Conservation (phyloP, 2,113 vertebrate genomes). For the Eira barbara region DNA sequence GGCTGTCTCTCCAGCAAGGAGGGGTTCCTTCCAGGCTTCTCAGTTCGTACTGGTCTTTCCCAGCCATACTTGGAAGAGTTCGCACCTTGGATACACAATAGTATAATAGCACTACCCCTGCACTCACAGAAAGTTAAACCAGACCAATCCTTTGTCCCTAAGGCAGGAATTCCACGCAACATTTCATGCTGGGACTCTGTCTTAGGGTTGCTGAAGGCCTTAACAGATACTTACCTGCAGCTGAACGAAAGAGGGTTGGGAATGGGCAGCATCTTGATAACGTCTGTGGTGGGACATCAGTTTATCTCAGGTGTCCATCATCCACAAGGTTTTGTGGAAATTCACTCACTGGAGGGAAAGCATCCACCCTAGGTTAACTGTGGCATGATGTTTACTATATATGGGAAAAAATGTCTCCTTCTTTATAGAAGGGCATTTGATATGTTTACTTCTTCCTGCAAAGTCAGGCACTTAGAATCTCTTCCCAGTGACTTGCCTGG, state of each 20-base stretch:
- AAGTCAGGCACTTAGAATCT: conserved; percentile 5
- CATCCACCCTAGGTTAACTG: not conserved
- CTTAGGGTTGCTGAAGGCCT: not conserved
- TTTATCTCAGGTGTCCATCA: not conserved
- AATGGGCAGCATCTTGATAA: not conserved
- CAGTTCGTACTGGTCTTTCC: not conserved
- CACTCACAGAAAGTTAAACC: not conserved
- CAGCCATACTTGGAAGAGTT: not conserved
- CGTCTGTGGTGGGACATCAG: not conserved
- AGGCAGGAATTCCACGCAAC: not conserved
- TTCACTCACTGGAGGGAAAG: not conserved
- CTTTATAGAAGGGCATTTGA: not conserved
- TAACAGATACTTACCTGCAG: not conserved
- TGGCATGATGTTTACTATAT: not conserved
- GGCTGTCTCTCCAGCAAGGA: not conserved
- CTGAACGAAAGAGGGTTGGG: not conserved
- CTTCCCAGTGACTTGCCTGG: not conserved
- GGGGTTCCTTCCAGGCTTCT: not conserved
- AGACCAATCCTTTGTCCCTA: not conserved
- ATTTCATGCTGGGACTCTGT: not conserved
- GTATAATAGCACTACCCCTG: not conserved
- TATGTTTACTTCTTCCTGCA: not conserved
- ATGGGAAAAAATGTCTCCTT: conserved; percentile 12
- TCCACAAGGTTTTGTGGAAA: not conserved
- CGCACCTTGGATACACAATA: not conserved